phyloP scores from a whole-genome alignment of 1,140 invertebrate species.

The Trinorchestia longiramus region DNA sequence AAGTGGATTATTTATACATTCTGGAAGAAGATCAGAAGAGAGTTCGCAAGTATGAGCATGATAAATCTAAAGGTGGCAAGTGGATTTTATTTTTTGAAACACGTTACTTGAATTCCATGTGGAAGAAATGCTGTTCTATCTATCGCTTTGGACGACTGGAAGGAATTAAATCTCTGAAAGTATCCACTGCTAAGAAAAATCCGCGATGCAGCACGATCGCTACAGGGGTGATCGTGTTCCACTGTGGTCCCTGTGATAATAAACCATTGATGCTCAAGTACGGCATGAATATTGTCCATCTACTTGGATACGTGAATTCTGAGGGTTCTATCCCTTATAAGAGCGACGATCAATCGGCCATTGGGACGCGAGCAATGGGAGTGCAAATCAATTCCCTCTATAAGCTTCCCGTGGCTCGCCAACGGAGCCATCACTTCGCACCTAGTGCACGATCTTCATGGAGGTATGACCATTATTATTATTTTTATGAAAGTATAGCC shows the following conservation, averaged over 20 bases:
- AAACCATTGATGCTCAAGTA: not conserved
- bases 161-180: not conserved
- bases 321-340: not conserved
- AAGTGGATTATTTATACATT: not conserved
- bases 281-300: not conserved
- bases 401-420: not conserved
- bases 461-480: not conserved
- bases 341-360: not conserved
- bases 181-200: not conserved
- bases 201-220: not conserved
- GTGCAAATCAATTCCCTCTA: not conserved
- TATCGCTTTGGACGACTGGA: not conserved
- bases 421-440: not conserved
- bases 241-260: conserved; percentile 19
- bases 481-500: not conserved
- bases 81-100: conserved; percentile 12
- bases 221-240: not conserved
- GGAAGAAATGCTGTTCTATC: not conserved
- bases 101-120: not conserved
- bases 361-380: not conserved
- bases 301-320: not conserved
- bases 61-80: not conserved
- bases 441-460: not conserved
- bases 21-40: not conserved
- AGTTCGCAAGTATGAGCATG: not conserved